phyloP scores from a whole-genome alignment of 1,140 invertebrate species.

The Dendrolimus kikuchii region DNA sequence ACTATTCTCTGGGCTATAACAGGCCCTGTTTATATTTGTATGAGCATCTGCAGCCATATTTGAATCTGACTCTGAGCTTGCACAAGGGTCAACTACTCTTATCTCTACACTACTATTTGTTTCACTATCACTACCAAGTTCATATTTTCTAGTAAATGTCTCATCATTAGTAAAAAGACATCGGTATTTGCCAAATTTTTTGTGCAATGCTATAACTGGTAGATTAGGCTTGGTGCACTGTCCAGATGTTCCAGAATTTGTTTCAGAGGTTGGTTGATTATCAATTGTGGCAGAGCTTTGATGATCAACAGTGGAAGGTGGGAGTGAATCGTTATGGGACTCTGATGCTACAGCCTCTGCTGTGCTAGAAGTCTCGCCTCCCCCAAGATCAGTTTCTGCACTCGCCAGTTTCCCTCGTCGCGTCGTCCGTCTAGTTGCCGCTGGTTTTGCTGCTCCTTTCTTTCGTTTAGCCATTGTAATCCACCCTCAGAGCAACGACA shows the following conservation, averaged over 20 bases:
- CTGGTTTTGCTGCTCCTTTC: conserved; percentile 41
- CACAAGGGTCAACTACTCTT: conserved; percentile 61
- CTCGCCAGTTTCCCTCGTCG: conserved; percentile 46
- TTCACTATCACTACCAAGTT: conserved; percentile 65
- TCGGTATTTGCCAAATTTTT: conserved; percentile 69
- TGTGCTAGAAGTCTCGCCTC: conserved; percentile 19
- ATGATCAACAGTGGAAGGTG: conserved; percentile 14
- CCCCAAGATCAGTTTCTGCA: conserved; percentile 24
- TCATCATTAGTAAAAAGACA: conserved; percentile 62
- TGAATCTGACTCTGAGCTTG: conserved; percentile 66
- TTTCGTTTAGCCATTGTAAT: conserved; percentile 56
- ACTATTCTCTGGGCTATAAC: conserved; percentile 39
- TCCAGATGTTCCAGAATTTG: conserved; percentile 20
- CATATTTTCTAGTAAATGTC: conserved; percentile 45
- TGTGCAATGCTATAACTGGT: conserved; percentile 53
- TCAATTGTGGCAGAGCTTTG: conserved; percentile 13
- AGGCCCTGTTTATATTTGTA: conserved; percentile 43
- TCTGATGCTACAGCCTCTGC: conserved; percentile 20
- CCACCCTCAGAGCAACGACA: conserved; percentile 21
- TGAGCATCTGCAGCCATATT: conserved; percentile 53
- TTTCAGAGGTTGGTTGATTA: conserved; percentile 19
- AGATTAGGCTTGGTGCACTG: conserved; percentile 24
- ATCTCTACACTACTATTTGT: conserved; percentile 65
- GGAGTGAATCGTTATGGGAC: conserved; percentile 2
- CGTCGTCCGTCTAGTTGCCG: conserved; percentile 40